A percentile compares a stretch with the other conserved stretches of the same genome.
Evolutionary conservation across 2,797 vertebrate genomes (phyloP).

Genomic region (Aselliscus stoliczkanus): DNA sequence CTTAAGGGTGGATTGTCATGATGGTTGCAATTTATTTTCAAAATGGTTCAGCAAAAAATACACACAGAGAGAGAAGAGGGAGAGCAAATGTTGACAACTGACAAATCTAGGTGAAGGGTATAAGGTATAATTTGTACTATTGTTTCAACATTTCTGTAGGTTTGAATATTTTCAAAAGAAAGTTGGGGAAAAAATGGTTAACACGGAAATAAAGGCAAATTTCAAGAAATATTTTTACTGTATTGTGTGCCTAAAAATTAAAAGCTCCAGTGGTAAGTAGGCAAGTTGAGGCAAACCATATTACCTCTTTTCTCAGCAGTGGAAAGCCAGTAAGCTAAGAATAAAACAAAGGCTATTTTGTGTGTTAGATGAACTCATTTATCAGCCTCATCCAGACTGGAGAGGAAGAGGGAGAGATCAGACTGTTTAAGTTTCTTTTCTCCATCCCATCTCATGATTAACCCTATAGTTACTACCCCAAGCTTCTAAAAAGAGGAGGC

Average conservation of each 20-base stretch:
- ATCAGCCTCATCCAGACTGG: slow-evolving; percentile 59
- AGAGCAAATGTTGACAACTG: not conserved
- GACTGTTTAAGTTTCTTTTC: not conserved
- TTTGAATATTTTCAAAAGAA: not conserved
- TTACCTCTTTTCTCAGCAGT: not conserved
- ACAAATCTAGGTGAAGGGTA: too few species aligned
- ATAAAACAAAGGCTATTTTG: slow-evolving; percentile 72
- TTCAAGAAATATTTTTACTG: not conserved
- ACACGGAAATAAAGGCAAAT: not conserved
- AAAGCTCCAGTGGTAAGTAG: not conserved
- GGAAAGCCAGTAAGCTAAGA: slow-evolving; percentile 60
- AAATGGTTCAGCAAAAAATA: not conserved
- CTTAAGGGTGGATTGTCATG: not conserved
- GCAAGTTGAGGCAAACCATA: slow-evolving; percentile 40
- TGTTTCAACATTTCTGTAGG: not conserved
- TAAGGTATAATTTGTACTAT: not conserved
- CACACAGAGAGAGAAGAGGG: too few species aligned
- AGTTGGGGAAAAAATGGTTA: not conserved
- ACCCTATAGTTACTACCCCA: not conserved
- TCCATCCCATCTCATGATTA: not conserved
- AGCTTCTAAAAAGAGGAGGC: not conserved
- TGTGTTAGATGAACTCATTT: slow-evolving; percentile 74
- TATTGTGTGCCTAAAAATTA: not conserved
- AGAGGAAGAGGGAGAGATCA: slow-evolving; percentile 59
- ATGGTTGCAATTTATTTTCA: not conserved